Percentiles rank a stretch among this genome's conserved stretches.
Conservation (phyloP, 2,888 invertebrate genomes). For the Spatulosminthurus flaviceps region DNA sequence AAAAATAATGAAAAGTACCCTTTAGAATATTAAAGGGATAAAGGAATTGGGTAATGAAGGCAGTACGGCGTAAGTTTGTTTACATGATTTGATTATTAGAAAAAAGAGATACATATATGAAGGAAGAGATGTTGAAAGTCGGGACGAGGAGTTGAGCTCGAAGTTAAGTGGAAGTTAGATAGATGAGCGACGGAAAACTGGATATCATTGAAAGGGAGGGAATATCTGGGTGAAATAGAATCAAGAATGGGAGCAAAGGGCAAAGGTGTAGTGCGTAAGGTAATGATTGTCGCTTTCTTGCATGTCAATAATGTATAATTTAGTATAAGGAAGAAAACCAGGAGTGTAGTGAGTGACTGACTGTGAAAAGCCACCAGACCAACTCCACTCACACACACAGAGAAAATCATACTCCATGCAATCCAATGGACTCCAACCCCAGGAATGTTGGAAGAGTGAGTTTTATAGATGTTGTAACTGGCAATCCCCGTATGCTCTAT, state of each 20-base stretch:
- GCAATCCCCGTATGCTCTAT: not conserved
- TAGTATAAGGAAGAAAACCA: not conserved
- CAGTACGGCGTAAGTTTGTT: no score
- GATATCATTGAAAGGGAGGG: slow-evolving; percentile 3
- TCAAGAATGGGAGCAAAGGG: slow-evolving; percentile 28
- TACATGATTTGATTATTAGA: no score
- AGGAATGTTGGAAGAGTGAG: not conserved
- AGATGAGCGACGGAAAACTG: not conserved
- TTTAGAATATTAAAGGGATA: no score
- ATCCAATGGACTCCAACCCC: no score
- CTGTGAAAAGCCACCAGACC: not conserved
- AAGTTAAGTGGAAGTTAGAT: not conserved
- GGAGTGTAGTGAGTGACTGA: not conserved
- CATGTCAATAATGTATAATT: slow-evolving; percentile 7
- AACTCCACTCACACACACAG: not conserved
- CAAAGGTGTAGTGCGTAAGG: slow-evolving; percentile 24
- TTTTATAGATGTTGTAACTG: not conserved
- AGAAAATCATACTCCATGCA: not conserved
- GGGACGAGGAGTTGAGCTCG: not conserved
- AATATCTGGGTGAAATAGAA: not conserved
- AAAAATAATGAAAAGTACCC: no score
- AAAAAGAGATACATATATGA: no score
- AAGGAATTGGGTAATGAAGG: no score
- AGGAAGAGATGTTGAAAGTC: not conserved
- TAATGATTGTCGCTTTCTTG: slow-evolving; percentile 27